Evolutionary conservation across 2,113 vertebrate genomes (phyloP).

Genomic region (Antechinus flavipes): DNA sequence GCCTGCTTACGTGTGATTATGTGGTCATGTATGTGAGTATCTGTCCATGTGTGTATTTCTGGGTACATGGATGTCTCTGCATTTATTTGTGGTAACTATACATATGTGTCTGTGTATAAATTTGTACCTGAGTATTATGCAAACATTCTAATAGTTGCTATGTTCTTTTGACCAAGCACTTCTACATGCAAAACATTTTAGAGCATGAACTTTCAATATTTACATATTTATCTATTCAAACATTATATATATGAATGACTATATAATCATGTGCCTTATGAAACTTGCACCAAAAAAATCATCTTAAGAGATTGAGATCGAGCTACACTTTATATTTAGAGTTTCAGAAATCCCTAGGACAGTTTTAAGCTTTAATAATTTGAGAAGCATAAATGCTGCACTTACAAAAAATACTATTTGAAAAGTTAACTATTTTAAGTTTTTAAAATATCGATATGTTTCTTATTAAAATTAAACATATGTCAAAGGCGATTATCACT

Average conservation of each 20-base stretch:
- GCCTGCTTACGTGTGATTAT: background rate
- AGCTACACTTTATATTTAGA: background rate
- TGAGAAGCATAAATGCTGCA: too few relatives aligned
- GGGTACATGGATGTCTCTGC: background rate
- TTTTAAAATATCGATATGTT: background rate
- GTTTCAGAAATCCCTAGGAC: too few relatives aligned
- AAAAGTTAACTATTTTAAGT: too few relatives aligned
- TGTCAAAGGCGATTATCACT: background rate
- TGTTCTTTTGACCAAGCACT: background rate
- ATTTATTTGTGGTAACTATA: background rate
- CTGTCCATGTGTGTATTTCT: background rate
- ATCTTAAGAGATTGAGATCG: background rate
- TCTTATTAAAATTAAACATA: background rate
- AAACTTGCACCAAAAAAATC: background rate
- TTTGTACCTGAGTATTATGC: too few relatives aligned
- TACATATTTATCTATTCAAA: background rate
- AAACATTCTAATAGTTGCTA: background rate
- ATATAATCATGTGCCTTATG: background rate
- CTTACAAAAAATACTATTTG: too few relatives aligned
- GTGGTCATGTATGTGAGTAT: background rate
- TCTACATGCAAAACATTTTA: background rate
- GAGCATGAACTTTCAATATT: background rate
- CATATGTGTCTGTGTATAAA: too few relatives aligned
- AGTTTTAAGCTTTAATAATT: too few relatives aligned
- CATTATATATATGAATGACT: background rate